These are phyloP conservation scores for Microtus obscurus DNA, from an alignment of 2,797 vertebrate species.

Conservation along the genomic window DNA sequence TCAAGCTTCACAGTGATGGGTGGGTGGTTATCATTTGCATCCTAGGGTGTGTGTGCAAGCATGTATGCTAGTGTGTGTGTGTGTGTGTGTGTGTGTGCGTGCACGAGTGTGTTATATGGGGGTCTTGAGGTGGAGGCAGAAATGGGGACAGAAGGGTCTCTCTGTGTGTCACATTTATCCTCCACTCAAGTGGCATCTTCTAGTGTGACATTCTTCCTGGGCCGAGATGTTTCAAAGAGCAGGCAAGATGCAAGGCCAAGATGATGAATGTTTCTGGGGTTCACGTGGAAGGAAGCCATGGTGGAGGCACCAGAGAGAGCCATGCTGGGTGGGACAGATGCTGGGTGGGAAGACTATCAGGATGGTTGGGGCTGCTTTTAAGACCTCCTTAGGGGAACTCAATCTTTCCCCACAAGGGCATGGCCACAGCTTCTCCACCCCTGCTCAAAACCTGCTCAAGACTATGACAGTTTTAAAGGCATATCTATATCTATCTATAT, in stretches of 20 bases:
- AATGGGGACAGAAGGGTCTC: background rate
- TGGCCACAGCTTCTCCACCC: fast-evolving
- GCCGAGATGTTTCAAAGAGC: background rate
- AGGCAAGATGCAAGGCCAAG: background rate
- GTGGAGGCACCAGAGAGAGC: background rate
- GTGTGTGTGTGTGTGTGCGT: slow-evolving; percentile 2
- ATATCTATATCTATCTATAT: background rate
- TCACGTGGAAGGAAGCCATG: fast-evolving
- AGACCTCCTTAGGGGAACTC: too few species aligned
- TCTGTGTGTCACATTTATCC: background rate
- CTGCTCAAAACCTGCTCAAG: background rate
- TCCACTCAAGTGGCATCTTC: background rate
- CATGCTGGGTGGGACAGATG: too few species aligned
- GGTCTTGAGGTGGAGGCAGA: background rate
- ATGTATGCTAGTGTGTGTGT: slow-evolving; percentile 22
- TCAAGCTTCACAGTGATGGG: slow-evolving; percentile 97
- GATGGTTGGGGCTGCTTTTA: fast-evolving
- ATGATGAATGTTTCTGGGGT: fast-evolving
- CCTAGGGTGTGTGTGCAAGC: slow-evolving; percentile 73
- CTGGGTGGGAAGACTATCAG: background rate
- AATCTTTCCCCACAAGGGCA: fast-evolving
- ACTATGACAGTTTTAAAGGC: background rate
- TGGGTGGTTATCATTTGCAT: slow-evolving; percentile 96
- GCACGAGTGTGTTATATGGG: slow-evolving; percentile 43
- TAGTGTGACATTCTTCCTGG: background rate